phyloP scores from a whole-genome alignment of 2,113 vertebrate species.

The Charina bottae region DNA sequence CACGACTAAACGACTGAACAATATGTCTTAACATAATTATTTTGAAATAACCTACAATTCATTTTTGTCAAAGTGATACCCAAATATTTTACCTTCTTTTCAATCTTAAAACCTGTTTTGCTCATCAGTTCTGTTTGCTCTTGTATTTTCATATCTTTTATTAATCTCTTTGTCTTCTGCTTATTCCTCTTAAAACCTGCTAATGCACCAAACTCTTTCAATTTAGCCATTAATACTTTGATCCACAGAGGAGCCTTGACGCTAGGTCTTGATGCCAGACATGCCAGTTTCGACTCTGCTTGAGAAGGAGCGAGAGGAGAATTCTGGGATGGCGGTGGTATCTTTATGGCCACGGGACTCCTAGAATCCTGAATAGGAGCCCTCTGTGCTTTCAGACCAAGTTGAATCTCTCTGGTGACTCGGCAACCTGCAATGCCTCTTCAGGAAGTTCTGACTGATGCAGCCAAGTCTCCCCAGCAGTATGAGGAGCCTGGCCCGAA shows the following conservation, averaged over 20 bases:
- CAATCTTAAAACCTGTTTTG: too few relatives aligned
- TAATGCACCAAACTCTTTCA: too few relatives aligned
- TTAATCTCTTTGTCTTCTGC: too few relatives aligned
- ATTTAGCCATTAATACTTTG: neutral
- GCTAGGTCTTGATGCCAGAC: neutral
- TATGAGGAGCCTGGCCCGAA: constrained; percentile 77
- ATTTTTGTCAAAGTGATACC: too few relatives aligned
- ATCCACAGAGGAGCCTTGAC: neutral
- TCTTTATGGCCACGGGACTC: too few relatives aligned
- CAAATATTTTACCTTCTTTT: too few relatives aligned
- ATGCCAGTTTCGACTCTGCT: neutral
- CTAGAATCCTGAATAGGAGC: constrained; percentile 74
- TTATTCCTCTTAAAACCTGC: too few relatives aligned
- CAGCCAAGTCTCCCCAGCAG: constrained; percentile 74
- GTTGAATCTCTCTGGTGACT: constrained; percentile 72
- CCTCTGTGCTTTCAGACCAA: constrained; percentile 82
- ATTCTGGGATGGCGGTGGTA: neutral
- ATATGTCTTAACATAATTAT: too few relatives aligned
- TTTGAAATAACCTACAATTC: too few relatives aligned
- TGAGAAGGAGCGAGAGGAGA: neutral
- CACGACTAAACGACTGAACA: too few relatives aligned
- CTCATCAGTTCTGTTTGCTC: too few relatives aligned
- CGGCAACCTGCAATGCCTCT: constrained; percentile 14
- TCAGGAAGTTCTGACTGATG: constrained; percentile 48
- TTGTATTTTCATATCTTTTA: too few relatives aligned